phyloP scores from a whole-genome alignment of 64 coral and sea anemone species.

The Stylophora pistillata region DNA sequence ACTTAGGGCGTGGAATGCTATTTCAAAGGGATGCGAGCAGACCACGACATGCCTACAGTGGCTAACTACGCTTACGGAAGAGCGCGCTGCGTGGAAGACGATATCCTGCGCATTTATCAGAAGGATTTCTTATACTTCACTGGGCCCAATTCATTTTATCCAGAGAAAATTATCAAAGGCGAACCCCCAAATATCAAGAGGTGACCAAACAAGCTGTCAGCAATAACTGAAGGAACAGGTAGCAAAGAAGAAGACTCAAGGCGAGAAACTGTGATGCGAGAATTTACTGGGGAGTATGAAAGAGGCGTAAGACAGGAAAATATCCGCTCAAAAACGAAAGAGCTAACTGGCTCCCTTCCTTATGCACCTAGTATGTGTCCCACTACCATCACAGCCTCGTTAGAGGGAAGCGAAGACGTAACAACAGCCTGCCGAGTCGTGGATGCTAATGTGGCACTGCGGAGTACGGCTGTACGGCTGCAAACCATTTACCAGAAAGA shows the following conservation, averaged over 20 bases:
- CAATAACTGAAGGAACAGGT: conserved; percentile 25
- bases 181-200: conserved; percentile 19
- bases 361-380: conserved; percentile 41
- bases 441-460: too few relatives aligned
- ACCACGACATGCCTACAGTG: conserved; percentile 69
- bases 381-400: conserved; percentile 41
- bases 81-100: conserved; percentile 20
- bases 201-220: neutral
- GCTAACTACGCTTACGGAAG: conserved; percentile 44
- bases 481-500: conserved; percentile 4
- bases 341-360: conserved; percentile 50
- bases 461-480: too few relatives aligned
- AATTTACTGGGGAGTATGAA: conserved; percentile 34
- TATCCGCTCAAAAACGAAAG: conserved; percentile 61
- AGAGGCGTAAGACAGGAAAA: conserved; percentile 56
- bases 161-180: conserved; percentile 50
- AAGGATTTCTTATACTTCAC: conserved; percentile 56
- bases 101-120: conserved; percentile 34
- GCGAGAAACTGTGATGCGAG: conserved; percentile 30
- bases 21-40: conserved; percentile 80
- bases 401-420: too few relatives aligned
- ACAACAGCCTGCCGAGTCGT: too few relatives aligned
- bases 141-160: conserved; percentile 53
- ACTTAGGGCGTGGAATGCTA: conserved; percentile 58
- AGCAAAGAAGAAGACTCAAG: conserved; percentile 10